phyloP scores from a whole-genome alignment of 2,113 vertebrate species.

The Heloderma charlesbogerti region DNA sequence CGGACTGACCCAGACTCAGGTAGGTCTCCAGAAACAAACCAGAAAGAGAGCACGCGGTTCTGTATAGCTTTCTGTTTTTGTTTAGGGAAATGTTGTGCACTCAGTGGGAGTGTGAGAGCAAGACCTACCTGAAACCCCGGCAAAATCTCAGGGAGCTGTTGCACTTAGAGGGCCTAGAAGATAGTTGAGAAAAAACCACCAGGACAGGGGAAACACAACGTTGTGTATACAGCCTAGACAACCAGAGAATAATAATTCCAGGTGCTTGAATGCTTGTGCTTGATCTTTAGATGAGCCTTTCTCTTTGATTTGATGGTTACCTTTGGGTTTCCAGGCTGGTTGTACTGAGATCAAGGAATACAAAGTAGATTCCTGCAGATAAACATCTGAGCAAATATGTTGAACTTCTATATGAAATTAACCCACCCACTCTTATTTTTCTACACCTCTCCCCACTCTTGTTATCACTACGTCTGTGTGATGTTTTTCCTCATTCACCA shows the following conservation, averaged over 20 bases:
- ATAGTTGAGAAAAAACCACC: background rate
- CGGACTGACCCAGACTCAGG: conserved; percentile 98
- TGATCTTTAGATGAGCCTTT: rapidly evolving
- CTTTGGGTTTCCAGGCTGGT: background rate
- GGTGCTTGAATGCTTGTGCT: too few species aligned
- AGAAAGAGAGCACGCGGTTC: background rate
- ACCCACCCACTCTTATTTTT: background rate
- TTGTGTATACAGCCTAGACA: too few species aligned
- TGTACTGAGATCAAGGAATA: background rate
- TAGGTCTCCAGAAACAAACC: conserved; percentile 58
- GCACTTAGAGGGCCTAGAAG: rapidly evolving
- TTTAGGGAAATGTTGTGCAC: too few species aligned
- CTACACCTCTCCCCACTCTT: background rate
- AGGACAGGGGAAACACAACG: too few species aligned
- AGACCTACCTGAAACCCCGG: background rate
- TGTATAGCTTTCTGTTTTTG: background rate
- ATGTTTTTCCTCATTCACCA: background rate
- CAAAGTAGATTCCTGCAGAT: background rate
- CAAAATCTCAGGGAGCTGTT: rapidly evolving
- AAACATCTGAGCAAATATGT: background rate
- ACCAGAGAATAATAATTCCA: background rate
- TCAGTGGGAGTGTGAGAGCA: background rate
- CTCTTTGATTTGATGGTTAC: background rate
- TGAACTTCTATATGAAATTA: background rate
- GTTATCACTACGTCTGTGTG: background rate